Percentiles rank a stretch among this genome's conserved stretches.
Conservation (phyloP, 2,888 invertebrate genomes). For the Archaeoteleia sp. region DNA sequence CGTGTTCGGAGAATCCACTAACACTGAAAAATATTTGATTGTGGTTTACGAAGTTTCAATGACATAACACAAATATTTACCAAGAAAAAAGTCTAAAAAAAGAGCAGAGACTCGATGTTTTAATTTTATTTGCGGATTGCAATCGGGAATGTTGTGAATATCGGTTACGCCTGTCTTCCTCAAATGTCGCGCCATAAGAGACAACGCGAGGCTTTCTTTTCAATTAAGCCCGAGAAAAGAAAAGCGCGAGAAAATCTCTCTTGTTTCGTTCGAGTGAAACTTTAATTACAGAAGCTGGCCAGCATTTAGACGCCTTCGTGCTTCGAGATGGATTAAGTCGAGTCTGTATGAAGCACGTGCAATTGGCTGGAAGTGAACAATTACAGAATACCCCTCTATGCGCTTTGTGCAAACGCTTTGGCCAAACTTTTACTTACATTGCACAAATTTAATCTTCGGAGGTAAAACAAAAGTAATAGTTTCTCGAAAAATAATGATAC, state of each 20-base stretch:
- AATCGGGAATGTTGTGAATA: no score
- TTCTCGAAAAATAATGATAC: background rate
- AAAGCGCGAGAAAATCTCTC: slow-evolving; percentile 40
- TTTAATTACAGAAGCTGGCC: slow-evolving; percentile 48
- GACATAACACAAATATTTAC: no score
- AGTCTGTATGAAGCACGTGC: slow-evolving; percentile 51
- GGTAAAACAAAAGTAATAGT: background rate
- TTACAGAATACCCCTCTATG: slow-evolving; percentile 35
- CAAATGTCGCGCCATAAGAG: slow-evolving; percentile 6
- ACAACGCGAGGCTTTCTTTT: slow-evolving; percentile 16
- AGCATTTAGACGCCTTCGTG: slow-evolving; percentile 53
- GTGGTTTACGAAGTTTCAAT: no score
- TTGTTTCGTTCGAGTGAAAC: slow-evolving; percentile 49
- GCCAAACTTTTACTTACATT: slow-evolving; percentile 35
- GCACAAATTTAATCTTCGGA: slow-evolving; percentile 23
- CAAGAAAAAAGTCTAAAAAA: no score
- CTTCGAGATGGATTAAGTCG: slow-evolving; percentile 61
- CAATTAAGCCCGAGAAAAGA: slow-evolving; percentile 27
- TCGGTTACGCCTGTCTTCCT: no score
- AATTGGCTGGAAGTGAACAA: slow-evolving; percentile 54
- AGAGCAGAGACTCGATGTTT: no score
- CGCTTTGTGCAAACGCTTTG: slow-evolving; percentile 33
- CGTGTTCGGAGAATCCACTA: slow-evolving; percentile 1
- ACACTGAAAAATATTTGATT: background rate
- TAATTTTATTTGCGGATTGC: no score